Base-by-base conservation (phyloP, 2,113 vertebrate species). In the Carollia perspicillata region DNA sequence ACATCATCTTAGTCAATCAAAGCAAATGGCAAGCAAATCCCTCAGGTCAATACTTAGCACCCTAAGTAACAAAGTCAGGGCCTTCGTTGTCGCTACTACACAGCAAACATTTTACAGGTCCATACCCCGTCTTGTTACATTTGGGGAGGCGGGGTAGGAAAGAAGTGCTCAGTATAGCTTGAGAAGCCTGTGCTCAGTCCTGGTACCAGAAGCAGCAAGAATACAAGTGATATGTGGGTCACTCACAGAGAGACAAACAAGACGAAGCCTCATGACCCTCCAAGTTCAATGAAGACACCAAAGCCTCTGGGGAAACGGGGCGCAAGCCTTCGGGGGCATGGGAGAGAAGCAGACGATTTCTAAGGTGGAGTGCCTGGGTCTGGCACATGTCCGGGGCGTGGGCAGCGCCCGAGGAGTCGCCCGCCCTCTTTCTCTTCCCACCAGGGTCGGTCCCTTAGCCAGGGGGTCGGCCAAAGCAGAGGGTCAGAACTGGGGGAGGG, bases 161-260 rank as follows among this genome's bases (percentile, higher is more conserved):
- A 47, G 35, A 53, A 30, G 63, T 20, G 71, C 72, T 92, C 58
- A 0, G 55, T 30, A 58, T 47, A 79, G 60, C 53, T 47, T 22
- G 71, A 51, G 63, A 63, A 65, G n/a, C 40, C 72, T 18, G 86
- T 14, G 71, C 26, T 88, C 66, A 37, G 51, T 69, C 37, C 75
- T 42, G 40, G 35, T 72, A 93, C 37, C 83, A 30, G 30, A 40
- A 88, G 74, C 68, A 60, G n/a, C 37, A 75, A 13, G 35, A 92
- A 94, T 28, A 77, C 72, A 60, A 95, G 94, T n/a, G 74, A 72
- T 97, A 97, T 94, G 91, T 97, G 96, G 97, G 97, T 97, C 96
- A 97, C 60, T 63, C 88, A 66, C 53, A 80, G 63, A 74, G n/a
- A 72, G 28, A 90, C 53, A 63, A 58, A 66, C 78, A 37, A 65